phyloP scores from a whole-genome alignment of 2,888 invertebrate species.

The Sisyra terminalis region DNA sequence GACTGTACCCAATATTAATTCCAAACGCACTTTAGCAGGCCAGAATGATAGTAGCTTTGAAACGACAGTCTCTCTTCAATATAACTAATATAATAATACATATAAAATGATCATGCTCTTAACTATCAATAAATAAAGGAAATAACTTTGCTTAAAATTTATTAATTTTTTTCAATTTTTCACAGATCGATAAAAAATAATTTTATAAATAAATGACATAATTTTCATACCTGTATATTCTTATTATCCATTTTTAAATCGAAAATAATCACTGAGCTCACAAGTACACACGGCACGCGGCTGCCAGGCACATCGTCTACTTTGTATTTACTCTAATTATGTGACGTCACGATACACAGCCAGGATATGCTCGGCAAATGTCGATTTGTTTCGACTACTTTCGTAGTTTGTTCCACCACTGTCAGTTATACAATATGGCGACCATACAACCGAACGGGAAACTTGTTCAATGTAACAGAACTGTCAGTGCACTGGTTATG shows the following conservation, averaged over 20 bases:
- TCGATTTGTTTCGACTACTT: constrained; percentile 19
- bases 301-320: constrained; percentile 40
- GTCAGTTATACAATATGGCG: neutral
- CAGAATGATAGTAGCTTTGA: neutral
- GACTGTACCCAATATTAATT: constrained; percentile 6
- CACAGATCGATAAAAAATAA: constrained; percentile 13
- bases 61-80: neutral
- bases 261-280: constrained; percentile 20
- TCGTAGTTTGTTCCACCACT: constrained; percentile 13
- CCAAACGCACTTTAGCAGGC: constrained; percentile 6
- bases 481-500: neutral
- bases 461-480: neutral
- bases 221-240: constrained; percentile 27
- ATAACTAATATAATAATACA: constrained; percentile 1
- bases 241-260: constrained; percentile 28
- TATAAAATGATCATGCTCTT: neutral
- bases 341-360: constrained; percentile 43
- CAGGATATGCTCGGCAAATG: constrained; percentile 19
- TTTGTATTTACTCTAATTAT: constrained; percentile 55
- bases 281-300: constrained; percentile 33
- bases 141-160: neutral
- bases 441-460: neutral
- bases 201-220: constrained; percentile 14
- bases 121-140: neutral
- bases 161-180: constrained; percentile 13